Evolutionary conservation across 2,888 invertebrate species (phyloP), one percentile per base, ranked within the genome.

Genomic region (Mesodorylaimus sp.): DNA sequence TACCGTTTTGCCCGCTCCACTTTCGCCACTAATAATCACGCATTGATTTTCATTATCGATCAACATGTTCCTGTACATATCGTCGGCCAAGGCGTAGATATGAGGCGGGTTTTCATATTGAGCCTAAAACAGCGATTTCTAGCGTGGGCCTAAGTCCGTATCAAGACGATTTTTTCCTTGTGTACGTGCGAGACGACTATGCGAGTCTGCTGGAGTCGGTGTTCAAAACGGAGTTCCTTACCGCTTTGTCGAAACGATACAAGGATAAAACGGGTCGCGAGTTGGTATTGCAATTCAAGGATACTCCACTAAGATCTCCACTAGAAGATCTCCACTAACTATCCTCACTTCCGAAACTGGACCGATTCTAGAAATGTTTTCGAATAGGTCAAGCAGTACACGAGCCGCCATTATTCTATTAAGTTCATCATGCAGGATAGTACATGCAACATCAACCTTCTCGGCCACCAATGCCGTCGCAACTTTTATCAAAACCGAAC

Each of bases 41-140:
- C 79, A 79, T 57, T 79, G 79, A 57, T 74, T 77, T 62, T 79
- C 79, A 57, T 70, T 70, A 59, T 79, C 79, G 56, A 78, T 78
- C 57, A 78, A 62, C 78, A 79, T 77, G 63, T 79, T 79, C 54
- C 79, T 69, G 64, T 78, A 79, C 79, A 79, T 79, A 57, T 76
- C 75, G 58, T 79, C 79, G 1, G 79, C 75, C 47, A 79, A 63
- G 1, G 78, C 78, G 61, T 76, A 79, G 46, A 79, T 73, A 60
- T 79, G 79, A 0, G 79, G 79, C 28, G 78, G 77, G 64, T 79
- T 79, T 65, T 79, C 79, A 63, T 78, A 79, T 21, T 76, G 75
- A 2, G 78, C 77, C 77, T 77, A 56, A 39, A 64, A 60, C 67
- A 65, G 60, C 75, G 76, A 66, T 65, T 71, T 72, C 68, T 51